Percentiles rank a stretch among this genome's conserved stretches.
Evolutionary conservation across 2,797 vertebrate species (phyloP).

Genomic region (Antrozous pallidus): DNA sequence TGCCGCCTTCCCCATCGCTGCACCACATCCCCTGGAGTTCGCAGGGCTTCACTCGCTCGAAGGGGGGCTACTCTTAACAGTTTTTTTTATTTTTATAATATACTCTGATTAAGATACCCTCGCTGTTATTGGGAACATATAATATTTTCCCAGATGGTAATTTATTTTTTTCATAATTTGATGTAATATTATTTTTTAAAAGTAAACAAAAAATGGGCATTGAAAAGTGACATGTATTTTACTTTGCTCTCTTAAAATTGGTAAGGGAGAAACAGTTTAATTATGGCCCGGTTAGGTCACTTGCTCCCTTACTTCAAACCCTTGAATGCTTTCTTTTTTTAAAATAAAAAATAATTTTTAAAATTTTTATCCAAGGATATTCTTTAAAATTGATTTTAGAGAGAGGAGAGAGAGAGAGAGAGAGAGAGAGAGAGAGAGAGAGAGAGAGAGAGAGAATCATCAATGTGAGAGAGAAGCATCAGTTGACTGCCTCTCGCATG

Average conservation of each 20-base stretch:
- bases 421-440: no score
- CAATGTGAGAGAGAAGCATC: not conserved
- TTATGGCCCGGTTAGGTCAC: not conserved
- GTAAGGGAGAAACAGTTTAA: not conserved
- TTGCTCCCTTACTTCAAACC: not conserved
- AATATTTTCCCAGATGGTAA: not conserved
- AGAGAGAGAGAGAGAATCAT: no score
- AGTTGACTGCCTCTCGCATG: not conserved
- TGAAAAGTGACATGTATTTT: not conserved
- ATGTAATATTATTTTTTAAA: not conserved
- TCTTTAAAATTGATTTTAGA: no score
- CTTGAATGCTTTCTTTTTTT: not conserved
- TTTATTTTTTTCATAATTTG: not conserved
- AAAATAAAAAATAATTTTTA: not conserved
- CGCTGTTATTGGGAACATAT: not conserved
- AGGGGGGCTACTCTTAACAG: no score
- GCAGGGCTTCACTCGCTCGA: no score
- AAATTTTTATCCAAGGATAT: no score
- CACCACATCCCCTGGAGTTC: no score
- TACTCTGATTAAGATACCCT: not conserved
- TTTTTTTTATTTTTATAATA: not conserved
- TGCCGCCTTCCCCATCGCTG: no score
- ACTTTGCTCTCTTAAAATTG: not conserved
- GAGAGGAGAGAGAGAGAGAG: no score
- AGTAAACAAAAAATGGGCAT: not conserved